phyloP scores from a whole-genome alignment of 2,888 invertebrate genomes.

The Fabriciana adippe region DNA sequence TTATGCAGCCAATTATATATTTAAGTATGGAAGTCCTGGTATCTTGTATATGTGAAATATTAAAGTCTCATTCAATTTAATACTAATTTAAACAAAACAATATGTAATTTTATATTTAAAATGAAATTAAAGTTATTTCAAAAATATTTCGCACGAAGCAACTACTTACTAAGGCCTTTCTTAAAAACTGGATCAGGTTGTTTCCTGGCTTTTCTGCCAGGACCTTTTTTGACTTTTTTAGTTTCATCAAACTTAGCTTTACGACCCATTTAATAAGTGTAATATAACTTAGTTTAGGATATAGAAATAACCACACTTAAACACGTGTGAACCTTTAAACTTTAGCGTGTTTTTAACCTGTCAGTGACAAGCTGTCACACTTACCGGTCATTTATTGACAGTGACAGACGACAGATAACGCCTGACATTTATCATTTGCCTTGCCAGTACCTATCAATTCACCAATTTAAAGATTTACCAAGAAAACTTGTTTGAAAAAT shows the following conservation, averaged over 20 bases:
- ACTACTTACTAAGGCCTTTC: slow-evolving; percentile 74
- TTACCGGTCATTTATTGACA: too few species aligned
- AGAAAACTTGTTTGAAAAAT: too few species aligned
- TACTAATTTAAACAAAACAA: too few species aligned
- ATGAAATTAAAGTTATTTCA: background rate
- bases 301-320: slow-evolving; percentile 23
- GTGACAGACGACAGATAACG: too few species aligned
- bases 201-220: slow-evolving; percentile 93
- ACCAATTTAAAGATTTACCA: too few species aligned
- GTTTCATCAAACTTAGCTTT: slow-evolving; percentile 91
- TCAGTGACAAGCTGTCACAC: background rate
- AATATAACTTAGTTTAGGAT: background rate
- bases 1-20: too few species aligned
- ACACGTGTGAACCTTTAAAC: slow-evolving; percentile 23
- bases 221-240: slow-evolving; percentile 88
- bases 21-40: too few species aligned
- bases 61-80: too few species aligned
- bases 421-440: too few species aligned
- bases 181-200: slow-evolving; percentile 90
- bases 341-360: slow-evolving; percentile 19
- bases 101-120: too few species aligned
- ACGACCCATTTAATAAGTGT: slow-evolving; percentile 86
- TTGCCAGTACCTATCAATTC: too few species aligned
- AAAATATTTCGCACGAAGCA: background rate
- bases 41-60: too few species aligned